These are phyloP conservation scores for Myotis davidii DNA, from an alignment of 2,113 vertebrate genomes.

Conservation along the genomic window DNA sequence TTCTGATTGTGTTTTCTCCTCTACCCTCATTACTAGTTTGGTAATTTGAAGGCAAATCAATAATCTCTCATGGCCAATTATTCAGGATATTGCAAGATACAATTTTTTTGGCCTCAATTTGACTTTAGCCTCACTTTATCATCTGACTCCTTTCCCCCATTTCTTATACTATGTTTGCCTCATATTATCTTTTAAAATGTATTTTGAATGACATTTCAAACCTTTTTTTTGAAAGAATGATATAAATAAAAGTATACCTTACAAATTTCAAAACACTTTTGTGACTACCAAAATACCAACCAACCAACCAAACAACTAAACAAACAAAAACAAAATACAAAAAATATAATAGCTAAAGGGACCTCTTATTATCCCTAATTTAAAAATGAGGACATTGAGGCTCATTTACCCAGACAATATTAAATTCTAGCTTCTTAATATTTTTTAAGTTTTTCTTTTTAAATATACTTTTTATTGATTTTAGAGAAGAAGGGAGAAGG, in stretches of 20 bases:
- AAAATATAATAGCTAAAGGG: background rate
- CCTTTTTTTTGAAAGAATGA: background rate
- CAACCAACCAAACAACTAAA: too few relatives aligned
- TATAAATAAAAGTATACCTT: background rate
- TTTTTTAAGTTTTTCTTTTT: too few relatives aligned
- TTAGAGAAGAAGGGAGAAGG: too few relatives aligned
- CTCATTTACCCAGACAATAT: background rate
- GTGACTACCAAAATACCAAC: background rate
- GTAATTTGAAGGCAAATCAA: background rate
- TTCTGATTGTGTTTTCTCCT: background rate
- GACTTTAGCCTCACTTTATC: background rate
- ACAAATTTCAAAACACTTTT: constrained; percentile 42
- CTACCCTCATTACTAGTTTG: background rate
- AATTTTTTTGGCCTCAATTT: background rate
- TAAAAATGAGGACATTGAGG: background rate
- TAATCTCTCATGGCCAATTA: background rate
- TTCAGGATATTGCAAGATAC: background rate
- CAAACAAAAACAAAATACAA: too few relatives aligned
- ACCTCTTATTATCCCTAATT: background rate
- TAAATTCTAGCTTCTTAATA: background rate
- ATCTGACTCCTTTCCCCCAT: background rate
- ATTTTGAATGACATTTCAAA: constrained; percentile 6
- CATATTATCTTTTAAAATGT: background rate
- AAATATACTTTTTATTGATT: too few relatives aligned
- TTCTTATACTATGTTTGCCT: background rate